phyloP scores from a whole-genome alignment of 1,140 invertebrate genomes.

The Vanessa tameamea region DNA sequence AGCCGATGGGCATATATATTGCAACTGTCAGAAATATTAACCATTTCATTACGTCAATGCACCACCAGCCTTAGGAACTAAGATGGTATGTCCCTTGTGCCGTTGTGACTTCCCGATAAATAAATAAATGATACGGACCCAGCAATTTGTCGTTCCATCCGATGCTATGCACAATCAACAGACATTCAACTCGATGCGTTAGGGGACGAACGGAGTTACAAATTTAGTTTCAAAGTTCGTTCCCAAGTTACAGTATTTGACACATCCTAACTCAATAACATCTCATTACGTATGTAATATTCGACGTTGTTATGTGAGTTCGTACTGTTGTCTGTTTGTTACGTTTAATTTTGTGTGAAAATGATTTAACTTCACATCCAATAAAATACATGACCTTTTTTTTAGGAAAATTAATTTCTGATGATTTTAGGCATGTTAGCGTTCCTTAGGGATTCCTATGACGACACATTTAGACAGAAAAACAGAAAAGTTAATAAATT shows the following conservation, averaged over 20 bases:
- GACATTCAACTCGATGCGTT: conserved; percentile 52
- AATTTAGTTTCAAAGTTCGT: conserved; percentile 49
- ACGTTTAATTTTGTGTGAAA: conserved; percentile 4
- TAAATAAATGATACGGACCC: conserved; percentile 40
- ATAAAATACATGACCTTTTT: too few relatives aligned
- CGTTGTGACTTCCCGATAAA: not conserved
- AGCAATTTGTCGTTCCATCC: conserved; percentile 32
- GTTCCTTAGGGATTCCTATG: too few relatives aligned
- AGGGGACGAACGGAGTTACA: conserved; percentile 47
- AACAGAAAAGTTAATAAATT: too few relatives aligned
- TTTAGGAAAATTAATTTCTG: too few relatives aligned
- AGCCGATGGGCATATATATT: too few relatives aligned
- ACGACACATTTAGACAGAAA: too few relatives aligned
- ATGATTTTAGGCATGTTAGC: too few relatives aligned
- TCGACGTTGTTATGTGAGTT: conserved; percentile 21
- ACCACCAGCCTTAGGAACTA: too few relatives aligned
- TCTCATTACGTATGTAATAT: conserved; percentile 36
- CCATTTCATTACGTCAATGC: too few relatives aligned
- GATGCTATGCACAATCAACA: conserved; percentile 53
- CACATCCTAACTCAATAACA: conserved; percentile 54
- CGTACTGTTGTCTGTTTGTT: not conserved
- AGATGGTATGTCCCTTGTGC: too few relatives aligned
- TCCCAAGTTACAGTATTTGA: conserved; percentile 47
- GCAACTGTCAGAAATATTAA: too few relatives aligned
- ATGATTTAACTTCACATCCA: not conserved